Base-by-base conservation (phyloP, 2,797 vertebrate species). In the Eulemur coronatus region DNA sequence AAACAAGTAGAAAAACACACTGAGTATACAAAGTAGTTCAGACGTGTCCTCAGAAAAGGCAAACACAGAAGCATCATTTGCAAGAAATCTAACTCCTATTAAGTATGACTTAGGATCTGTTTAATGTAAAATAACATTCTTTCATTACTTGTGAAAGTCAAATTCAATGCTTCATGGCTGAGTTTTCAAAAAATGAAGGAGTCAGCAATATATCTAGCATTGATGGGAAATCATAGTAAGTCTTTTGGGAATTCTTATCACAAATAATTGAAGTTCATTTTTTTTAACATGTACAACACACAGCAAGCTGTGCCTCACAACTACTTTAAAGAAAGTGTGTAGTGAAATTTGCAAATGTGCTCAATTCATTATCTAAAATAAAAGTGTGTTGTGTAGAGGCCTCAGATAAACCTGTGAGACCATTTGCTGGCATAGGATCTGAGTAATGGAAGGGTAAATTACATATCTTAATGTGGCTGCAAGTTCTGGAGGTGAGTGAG, bases 81-180 rank as follows among this genome's bases (percentile, higher is more conserved):
- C 52, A 2, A 38, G 76, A 94, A n/a, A 8, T 81, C 28, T 84
- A 18, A 73, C 81, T 95, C 1, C 2, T 94, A 89, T 95, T 52
- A 95, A 82, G 9, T 13, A 89, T 41, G 78, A 94, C 4, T 69
- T 15, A 67, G 59, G 12, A 82, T 95, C 38, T 91, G 2, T 85
- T 91, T 88, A 92, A 90, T 35, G 4, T 72, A 30, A 95, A 87
- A 84, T 70, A 97, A 89, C 82, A 4, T 26, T 84, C 6, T 73
- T 93, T 78, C 79, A 10, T 82, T 92, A 86, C 35, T 94, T 81
- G 17, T 87, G 24, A 93, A 70, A 75, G 20, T 67, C 82, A 95
- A 87, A 38, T 22, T 46, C 95, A 86, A 84, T 79, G 14, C 52
- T 67, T 90, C 33, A 52, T 72, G 20, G 18, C 63, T 89, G 17